phyloP scores from a whole-genome alignment of 2,888 invertebrate genomes.

The Elysia crispata region DNA sequence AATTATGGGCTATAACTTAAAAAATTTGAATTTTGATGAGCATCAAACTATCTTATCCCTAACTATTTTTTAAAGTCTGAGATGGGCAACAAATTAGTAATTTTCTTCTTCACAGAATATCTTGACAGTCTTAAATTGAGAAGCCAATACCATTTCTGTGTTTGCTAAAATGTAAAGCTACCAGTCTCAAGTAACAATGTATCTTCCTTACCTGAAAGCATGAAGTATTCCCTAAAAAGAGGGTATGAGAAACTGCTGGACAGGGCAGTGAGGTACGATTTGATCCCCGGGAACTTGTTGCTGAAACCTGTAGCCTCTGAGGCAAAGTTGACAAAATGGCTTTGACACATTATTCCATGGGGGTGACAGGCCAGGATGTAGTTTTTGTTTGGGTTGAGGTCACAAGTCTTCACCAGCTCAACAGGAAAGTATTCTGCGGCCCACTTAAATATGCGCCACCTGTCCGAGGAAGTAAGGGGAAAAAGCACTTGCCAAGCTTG shows the following conservation, averaged over 20 bases:
- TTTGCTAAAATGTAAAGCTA: not conserved
- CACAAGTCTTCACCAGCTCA: slow-evolving; percentile 87
- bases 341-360: slow-evolving; percentile 91
- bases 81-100: no score
- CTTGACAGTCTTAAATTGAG: no score
- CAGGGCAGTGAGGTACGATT: slow-evolving; percentile 81
- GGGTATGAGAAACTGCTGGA: slow-evolving; percentile 86
- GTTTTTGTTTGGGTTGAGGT: slow-evolving; percentile 87
- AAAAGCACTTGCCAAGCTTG: slow-evolving; percentile 89
- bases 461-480: no score
- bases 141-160: no score
- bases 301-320: slow-evolving; percentile 81
- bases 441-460: slow-evolving; percentile 84
- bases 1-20: no score
- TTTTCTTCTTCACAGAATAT: no score
- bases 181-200: no score
- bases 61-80: no score
- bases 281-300: slow-evolving; percentile 78
- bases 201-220: slow-evolving; percentile 82
- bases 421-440: slow-evolving; percentile 89
- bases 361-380: slow-evolving; percentile 92
- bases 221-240: slow-evolving; percentile 84
- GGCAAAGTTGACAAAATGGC: slow-evolving; percentile 88
- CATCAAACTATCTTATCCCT: no score
- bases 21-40: no score